Evolutionary conservation across 1,140 invertebrate genomes (phyloP).

Genomic region (Pachyrhynchus sulphureomaculatus): DNA sequence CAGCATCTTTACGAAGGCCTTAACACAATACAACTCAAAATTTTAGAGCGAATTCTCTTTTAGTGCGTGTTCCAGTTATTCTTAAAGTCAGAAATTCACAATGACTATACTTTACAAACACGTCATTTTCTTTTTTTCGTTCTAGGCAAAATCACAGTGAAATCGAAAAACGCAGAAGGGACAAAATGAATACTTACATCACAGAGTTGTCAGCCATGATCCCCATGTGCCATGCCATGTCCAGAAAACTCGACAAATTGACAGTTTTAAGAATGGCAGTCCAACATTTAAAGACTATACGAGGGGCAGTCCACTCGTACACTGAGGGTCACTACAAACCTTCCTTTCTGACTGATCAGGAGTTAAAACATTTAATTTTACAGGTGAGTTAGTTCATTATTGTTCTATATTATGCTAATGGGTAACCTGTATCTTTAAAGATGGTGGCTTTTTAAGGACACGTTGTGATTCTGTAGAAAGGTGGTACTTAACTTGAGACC

Average conservation of each 20-base stretch:
- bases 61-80: no score
- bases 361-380: conserved; percentile 73
- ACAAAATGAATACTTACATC: conserved; percentile 97
- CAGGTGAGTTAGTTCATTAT: conserved; percentile 64
- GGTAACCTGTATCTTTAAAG: no score
- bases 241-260: conserved; percentile 89
- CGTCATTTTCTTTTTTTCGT: no score
- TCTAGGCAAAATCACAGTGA: conserved; percentile 84
- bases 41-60: no score
- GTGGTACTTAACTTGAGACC: no score
- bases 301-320: conserved; percentile 75
- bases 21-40: no score
- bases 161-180: conserved; percentile 89
- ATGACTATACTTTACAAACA: no score
- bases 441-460: no score
- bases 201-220: conserved; percentile 87
- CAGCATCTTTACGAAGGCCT: no score
- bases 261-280: conserved; percentile 93
- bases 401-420: no score
- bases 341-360: conserved; percentile 84
- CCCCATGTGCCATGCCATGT: conserved; percentile 92
- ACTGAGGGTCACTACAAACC: conserved; percentile 83
- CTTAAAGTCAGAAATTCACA: no score
- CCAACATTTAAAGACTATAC: conserved; percentile 83
- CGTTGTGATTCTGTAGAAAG: no score